Conservation (phyloP, 2,888 invertebrate genomes). For the Clitarchus hookeri region DNA sequence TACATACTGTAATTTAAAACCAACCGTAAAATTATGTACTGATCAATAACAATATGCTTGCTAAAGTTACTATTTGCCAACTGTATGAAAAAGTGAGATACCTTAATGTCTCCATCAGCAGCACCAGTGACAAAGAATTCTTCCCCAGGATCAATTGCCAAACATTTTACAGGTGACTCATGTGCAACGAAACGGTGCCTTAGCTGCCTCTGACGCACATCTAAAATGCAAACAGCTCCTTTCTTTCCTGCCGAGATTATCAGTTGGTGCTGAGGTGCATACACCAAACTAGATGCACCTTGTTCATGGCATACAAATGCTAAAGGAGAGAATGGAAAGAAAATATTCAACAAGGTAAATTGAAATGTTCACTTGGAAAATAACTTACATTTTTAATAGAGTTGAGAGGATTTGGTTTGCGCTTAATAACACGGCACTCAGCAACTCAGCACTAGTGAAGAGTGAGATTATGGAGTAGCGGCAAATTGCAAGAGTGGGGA, state of each 20-base stretch:
- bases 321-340: constrained; percentile 51
- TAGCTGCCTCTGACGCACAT: constrained; percentile 86
- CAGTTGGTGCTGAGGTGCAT: constrained; percentile 91
- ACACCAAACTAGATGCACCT: constrained; percentile 86
- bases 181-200: constrained; percentile 89
- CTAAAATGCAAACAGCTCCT: constrained; percentile 96
- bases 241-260: constrained; percentile 96
- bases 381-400: too few relatives aligned
- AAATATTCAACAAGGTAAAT: too few relatives aligned
- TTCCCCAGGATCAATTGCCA: constrained; percentile 92
- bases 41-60: too few relatives aligned
- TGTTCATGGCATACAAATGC: constrained; percentile 95
- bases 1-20: too few relatives aligned
- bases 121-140: constrained; percentile 96
- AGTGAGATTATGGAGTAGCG: too few relatives aligned
- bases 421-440: too few relatives aligned
- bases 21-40: too few relatives aligned
- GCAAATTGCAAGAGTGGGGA: too few relatives aligned
- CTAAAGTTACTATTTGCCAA: too few relatives aligned
- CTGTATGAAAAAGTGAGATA: constrained; percentile 49
- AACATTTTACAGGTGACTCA: constrained; percentile 91
- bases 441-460: too few relatives aligned
- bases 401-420: too few relatives aligned
- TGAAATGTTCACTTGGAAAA: too few relatives aligned
- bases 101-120: constrained; percentile 91